A percentile compares a stretch with the other conserved stretches of the same genome.
Conservation (phyloP, 2,113 vertebrate genomes). For the Meleagris gallopavo region DNA sequence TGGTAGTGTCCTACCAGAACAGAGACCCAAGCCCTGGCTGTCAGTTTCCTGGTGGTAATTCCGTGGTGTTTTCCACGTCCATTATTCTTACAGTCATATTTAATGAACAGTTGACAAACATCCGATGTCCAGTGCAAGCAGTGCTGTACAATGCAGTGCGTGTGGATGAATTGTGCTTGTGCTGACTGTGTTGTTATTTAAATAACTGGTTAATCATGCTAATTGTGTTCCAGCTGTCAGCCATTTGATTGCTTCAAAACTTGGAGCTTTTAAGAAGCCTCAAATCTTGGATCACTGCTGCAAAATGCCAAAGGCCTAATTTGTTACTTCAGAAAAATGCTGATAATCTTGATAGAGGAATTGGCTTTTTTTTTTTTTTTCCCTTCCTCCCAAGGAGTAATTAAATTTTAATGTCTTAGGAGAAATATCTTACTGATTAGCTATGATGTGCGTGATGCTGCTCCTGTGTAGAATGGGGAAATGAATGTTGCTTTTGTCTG, state of each 20-base stretch:
- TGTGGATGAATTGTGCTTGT: background rate
- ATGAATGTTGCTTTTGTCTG: background rate
- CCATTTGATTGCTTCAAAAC: slow-evolving; percentile 57
- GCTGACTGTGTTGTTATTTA: slow-evolving; percentile 39
- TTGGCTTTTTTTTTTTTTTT: background rate
- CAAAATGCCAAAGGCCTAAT: slow-evolving; percentile 16
- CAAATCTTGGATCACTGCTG: slow-evolving; percentile 22
- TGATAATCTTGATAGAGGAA: slow-evolving; percentile 9
- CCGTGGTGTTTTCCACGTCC: background rate
- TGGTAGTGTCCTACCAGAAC: background rate
- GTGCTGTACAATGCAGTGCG: background rate
- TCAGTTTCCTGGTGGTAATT: background rate
- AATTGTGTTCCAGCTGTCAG: slow-evolving; percentile 61
- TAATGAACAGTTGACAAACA: background rate
- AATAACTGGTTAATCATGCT: slow-evolving; percentile 64
- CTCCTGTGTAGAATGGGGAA: background rate
- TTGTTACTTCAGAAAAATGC: slow-evolving; percentile 25
- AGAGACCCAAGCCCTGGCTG: background rate
- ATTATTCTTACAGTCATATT: background rate
- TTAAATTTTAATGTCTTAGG: slow-evolving; percentile 23
- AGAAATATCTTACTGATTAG: background rate
- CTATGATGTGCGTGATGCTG: background rate
- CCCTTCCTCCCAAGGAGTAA: background rate
- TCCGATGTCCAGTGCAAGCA: background rate
- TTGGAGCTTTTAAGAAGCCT: slow-evolving; percentile 42